phyloP scores from a whole-genome alignment of 2,113 vertebrate species.

The Isurus oxyrinchus region DNA sequence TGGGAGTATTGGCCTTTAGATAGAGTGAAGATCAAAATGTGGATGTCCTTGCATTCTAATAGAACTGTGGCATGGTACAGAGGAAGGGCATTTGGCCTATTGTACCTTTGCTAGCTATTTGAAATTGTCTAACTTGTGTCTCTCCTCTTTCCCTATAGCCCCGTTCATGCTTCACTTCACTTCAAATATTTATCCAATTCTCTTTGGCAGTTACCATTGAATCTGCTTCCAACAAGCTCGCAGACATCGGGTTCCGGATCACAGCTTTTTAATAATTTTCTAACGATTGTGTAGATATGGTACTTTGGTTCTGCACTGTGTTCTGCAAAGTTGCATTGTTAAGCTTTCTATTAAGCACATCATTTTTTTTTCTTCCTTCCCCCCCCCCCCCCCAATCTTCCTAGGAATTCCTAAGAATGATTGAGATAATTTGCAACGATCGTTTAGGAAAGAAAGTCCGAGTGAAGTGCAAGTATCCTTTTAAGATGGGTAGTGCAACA shows the following conservation, averaged over 20 bases:
- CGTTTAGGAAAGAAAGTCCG: conserved; percentile 87
- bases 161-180: no score
- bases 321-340: background rate
- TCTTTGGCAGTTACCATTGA: no score
- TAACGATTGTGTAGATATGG: background rate
- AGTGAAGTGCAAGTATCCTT: conserved; percentile 96
- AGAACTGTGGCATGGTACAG: background rate
- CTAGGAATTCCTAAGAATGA: conserved; percentile 57
- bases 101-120: no score
- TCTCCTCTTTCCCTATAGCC: no score
- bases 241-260: background rate
- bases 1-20: background rate
- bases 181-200: no score
- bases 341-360: background rate
- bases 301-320: background rate
- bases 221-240: no score
- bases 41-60: no score
- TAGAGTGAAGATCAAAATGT: background rate
- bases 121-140: no score
- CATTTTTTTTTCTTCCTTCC: background rate
- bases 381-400: no score
- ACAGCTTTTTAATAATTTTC: background rate
- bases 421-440: conserved; percentile 89
- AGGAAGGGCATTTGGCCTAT: no score
- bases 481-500: background rate